Evolutionary conservation across 2,113 vertebrate species (phyloP).

Genomic region (Orthonyx spaldingii): DNA sequence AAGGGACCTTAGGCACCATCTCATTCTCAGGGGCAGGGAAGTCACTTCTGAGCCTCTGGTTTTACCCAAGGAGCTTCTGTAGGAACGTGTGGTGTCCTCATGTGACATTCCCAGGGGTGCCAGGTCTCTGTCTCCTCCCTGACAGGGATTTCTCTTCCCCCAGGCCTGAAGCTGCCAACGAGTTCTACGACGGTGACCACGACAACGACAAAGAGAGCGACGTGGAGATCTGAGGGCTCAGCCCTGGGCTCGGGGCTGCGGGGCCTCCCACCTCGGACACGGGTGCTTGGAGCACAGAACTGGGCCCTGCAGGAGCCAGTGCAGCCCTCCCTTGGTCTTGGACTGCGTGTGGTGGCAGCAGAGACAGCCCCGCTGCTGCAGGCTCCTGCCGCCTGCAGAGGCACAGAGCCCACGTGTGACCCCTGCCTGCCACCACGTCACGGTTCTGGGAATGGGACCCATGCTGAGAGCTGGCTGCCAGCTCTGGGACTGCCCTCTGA

Average conservation of each 20-base stretch:
- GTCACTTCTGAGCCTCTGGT: neutral
- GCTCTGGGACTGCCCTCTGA: neutral
- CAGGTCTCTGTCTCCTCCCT: neutral
- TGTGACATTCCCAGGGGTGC: neutral
- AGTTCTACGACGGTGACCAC: conserved; percentile 97
- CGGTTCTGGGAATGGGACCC: neutral
- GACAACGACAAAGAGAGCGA: conserved; percentile 99
- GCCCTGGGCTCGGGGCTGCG: neutral
- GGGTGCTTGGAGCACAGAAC: neutral
- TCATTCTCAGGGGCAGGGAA: neutral
- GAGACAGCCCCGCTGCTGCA: neutral
- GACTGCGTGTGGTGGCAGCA: neutral
- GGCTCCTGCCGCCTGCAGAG: neutral
- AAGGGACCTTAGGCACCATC: neutral
- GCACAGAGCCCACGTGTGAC: neutral
- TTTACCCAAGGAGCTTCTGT: neutral
- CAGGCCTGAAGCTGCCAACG: conserved; percentile 92
- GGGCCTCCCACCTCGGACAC: neutral
- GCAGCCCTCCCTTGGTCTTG: neutral
- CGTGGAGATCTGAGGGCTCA: conserved; percentile 87
- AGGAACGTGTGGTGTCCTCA: neutral
- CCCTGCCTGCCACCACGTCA: neutral
- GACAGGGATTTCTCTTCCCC: neutral
- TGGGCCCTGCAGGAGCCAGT: neutral
- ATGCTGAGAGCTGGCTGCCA: neutral